A percentile compares a stretch with the other conserved stretches of the same genome.
Conservation (phyloP, 2,113 vertebrate species). For the Mus pahari region DNA sequence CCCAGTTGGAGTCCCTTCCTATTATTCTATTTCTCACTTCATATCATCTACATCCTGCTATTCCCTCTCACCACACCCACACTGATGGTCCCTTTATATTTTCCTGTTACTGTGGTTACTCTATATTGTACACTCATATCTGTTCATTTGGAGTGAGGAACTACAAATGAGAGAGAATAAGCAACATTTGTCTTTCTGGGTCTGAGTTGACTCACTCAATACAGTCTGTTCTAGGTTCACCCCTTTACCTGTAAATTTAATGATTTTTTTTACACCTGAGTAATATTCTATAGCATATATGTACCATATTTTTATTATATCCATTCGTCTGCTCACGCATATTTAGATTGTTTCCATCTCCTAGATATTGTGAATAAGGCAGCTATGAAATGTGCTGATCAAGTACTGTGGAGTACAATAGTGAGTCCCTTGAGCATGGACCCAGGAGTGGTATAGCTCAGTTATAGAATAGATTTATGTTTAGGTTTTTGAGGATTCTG, state of each 20-base stretch:
- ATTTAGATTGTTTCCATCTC: background rate
- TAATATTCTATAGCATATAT: background rate
- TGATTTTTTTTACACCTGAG: background rate
- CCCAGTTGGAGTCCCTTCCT: background rate
- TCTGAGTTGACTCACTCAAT: background rate
- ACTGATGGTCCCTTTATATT: background rate
- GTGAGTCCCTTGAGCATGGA: background rate
- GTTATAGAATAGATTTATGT: background rate
- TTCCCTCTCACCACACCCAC: background rate
- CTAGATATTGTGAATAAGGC: background rate
- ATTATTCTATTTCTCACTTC: background rate
- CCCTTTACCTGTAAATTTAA: background rate
- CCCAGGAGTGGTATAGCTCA: background rate
- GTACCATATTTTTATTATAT: background rate
- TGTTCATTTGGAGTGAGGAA: background rate
- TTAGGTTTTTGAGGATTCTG: background rate
- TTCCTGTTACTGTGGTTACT: background rate
- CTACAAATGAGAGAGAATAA: background rate
- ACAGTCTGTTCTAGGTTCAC: no score
- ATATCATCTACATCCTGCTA: background rate
- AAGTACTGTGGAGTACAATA: background rate
- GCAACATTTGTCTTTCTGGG: background rate
- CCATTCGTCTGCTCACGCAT: background rate
- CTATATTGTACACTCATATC: background rate
- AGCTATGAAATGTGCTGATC: background rate